A percentile compares a stretch with the other conserved stretches of the same genome.
Evolutionary conservation across 35 echinoderm and acorn worm genomes (phyloP).

Genomic region (Hemicentrotus pulcherrimus): DNA sequence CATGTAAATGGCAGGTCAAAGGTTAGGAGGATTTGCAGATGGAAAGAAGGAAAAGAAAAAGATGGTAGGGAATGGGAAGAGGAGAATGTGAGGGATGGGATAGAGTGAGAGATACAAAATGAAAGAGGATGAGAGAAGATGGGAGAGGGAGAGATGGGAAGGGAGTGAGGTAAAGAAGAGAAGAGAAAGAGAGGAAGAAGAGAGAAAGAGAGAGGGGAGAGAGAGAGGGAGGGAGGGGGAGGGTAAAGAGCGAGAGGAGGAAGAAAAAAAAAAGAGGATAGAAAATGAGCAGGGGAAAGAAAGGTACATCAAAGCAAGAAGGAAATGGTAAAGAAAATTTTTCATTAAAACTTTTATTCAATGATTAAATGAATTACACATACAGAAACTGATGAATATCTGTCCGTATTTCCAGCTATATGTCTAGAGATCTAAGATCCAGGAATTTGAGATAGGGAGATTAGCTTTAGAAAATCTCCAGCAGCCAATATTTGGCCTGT

Average conservation of each 20-base stretch:
- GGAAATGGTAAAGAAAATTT: no score
- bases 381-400: not conserved
- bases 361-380: not conserved
- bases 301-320: not conserved
- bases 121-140: no score
- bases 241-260: no score
- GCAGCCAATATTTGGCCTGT: not conserved
- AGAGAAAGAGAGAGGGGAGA: no score
- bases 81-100: not conserved
- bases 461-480: not conserved
- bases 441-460: not conserved
- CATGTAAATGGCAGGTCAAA: not conserved
- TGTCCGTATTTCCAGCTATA: not conserved
- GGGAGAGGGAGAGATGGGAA: no score
- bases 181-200: no score
- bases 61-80: not conserved
- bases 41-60: not conserved
- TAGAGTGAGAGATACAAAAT: no score
- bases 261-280: no score
- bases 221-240: no score
- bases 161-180: no score
- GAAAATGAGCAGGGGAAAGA: not conserved
- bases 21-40: not conserved
- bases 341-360: no score
- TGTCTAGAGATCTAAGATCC: not conserved